Evolutionary conservation across 2,888 invertebrate species (phyloP), one percentile per base, ranked within the genome.

Genomic region (Helobdella robusta): DNA sequence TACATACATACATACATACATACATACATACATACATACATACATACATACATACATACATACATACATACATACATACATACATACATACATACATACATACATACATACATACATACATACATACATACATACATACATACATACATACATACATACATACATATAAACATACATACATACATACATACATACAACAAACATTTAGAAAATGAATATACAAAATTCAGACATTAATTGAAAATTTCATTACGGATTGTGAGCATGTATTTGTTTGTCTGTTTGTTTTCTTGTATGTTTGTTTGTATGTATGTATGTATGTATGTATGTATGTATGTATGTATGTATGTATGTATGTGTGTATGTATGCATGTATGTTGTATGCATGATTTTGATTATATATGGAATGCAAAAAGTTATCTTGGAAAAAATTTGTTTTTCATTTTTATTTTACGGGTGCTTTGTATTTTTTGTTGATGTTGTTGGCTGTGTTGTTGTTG

Each of bases 101-200:
- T 40, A n/a, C n/a, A 40, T 40, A n/a, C n/a, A 40, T 40, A n/a
- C 44, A 40, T 40, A n/a, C 44, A 40, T 40, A n/a, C n/a, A 40
- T 58, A 18, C 15, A 15, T 40, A 23, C 36, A 40, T 60, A 40
- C n/a, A 40, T 40, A n/a, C n/a, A 46, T 60, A n/a, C n/a, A 60
- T 60, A 20, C 36, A 60, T 60, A 40, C 36, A 60, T 60, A 40
- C n/a, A 60, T 60, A 40, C 36, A 60, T 46, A 20, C n/a, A 46
- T 46, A 40, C 28, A 56, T 56, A 6, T 56, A 25, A 25, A 34
- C 15, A 58, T 58, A n/a, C 11, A 58, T 58, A 20, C n/a, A 11
- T 32, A 20, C n/a, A 30, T 58, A 20, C 11, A 58, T 34, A 34
- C n/a, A 40, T 40, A n/a, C n/a, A 40, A 15, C 11, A 15, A 40